Percentiles rank a stretch among this genome's conserved stretches.
These are phyloP conservation scores for Cosmia pyralina DNA, from an alignment of 2,888 invertebrate species.

Conservation along the genomic window DNA sequence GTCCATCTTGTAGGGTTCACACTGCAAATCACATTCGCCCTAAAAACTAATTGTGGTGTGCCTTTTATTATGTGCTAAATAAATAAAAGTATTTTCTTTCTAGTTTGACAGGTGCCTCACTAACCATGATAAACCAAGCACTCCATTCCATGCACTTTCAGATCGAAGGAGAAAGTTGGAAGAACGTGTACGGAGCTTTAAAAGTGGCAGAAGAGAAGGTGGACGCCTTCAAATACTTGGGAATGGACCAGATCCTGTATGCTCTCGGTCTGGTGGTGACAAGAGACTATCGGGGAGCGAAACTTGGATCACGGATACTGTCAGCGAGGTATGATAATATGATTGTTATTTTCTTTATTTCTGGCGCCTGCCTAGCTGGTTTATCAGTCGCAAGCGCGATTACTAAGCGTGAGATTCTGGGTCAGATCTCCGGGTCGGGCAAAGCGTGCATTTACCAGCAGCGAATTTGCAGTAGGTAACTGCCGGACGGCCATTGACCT, in stretches of 20 bases:
- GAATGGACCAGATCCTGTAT: constrained; percentile 70
- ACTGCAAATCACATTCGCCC: background rate
- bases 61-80: background rate
- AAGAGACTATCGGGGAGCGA: constrained; percentile 77
- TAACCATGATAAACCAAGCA: background rate
- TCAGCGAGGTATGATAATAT: constrained; percentile 75
- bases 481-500: no score
- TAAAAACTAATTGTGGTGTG: background rate
- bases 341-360: no score
- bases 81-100: background rate
- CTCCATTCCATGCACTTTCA: constrained; percentile 54
- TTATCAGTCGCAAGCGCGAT: no score
- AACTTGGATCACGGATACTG: constrained; percentile 76
- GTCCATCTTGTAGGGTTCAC: no score
- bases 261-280: constrained; percentile 79
- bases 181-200: constrained; percentile 74
- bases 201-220: constrained; percentile 65
- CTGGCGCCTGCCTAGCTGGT: no score
- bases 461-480: background rate
- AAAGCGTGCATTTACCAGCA: background rate
- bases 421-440: background rate
- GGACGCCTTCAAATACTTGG: constrained; percentile 72
- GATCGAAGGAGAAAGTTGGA: constrained; percentile 76
- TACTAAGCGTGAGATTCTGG: no score
- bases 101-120: background rate